Percentiles rank a stretch among this genome's conserved stretches.
Conservation (phyloP, 2,113 vertebrate species). For the Aspiorhynchus laticeps region DNA sequence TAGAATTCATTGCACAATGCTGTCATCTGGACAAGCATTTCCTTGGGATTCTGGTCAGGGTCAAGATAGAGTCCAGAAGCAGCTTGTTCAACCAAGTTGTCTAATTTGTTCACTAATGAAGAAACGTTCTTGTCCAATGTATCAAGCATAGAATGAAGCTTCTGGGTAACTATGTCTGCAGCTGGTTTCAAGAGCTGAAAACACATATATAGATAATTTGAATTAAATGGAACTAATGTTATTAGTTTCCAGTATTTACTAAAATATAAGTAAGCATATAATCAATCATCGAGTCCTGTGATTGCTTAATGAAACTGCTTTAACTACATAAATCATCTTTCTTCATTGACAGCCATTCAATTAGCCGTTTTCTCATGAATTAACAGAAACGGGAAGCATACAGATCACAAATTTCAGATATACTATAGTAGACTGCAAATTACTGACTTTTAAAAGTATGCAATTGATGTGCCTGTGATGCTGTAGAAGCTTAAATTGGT, state of each 20-base stretch:
- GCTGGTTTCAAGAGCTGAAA: constrained; percentile 70
- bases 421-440: neutral
- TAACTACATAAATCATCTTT: neutral
- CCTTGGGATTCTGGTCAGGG: constrained; percentile 70
- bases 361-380: neutral
- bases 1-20: constrained; percentile 62
- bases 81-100: constrained; percentile 61
- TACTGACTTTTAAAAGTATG: neutral
- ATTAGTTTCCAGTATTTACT: neutral
- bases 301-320: neutral
- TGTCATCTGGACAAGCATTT: constrained; percentile 68
- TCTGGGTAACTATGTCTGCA: constrained; percentile 65
- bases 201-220: neutral
- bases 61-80: constrained; percentile 75
- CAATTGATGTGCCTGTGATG: neutral
- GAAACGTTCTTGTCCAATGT: constrained; percentile 71
- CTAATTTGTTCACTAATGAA: constrained; percentile 65
- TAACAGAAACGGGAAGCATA: neutral
- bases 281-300: neutral
- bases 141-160: constrained; percentile 64
- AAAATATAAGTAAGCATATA: neutral
- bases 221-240: neutral
- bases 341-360: neutral
- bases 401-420: neutral
- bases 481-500: neutral